Base-by-base conservation (phyloP, 1,140 invertebrate species). In the Diabrotica undecimpunctata region DNA sequence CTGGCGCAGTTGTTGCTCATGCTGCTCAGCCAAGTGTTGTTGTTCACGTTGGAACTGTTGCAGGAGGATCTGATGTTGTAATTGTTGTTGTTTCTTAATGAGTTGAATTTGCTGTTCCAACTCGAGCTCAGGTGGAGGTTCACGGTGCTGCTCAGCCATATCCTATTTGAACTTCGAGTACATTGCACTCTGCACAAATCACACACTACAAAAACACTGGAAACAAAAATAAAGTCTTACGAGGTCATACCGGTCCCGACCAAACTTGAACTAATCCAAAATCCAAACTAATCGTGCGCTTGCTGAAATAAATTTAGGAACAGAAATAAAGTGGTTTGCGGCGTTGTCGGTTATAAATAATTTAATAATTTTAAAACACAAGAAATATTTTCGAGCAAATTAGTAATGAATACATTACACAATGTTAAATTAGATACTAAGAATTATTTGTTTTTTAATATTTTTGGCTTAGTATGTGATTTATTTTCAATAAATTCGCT, bases 41-140 rank as follows among this genome's bases (percentile, higher is more conserved):
- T 88, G 85, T 74, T 90, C 87, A 51, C 84, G 85, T 65, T 89
- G 86, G 75, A 87, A 90, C 72, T 88, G 85, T 72, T 89, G 85
- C 12, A 88, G 74, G 56, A 90, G 79, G 54, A 89, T 82, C 72
- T 89, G 86, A 69, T 90, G 87, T 75, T 90, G 87, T n/a, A 90
- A 74, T 74, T 89, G 86, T 65, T 90, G 88, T 64, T 89, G 86
- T 72, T 90, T 88, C 75, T 90, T 88, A 66, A 90, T 76, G 77
- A 84, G 78, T 65, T 83, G 62, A 63, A 79, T 79, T 62, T 79
- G 78, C 69, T 79, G 78, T 65, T 79, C 78, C 57, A 79, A 72
- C 65, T 78, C 72, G 53, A 76, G 70, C 67, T 79, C 78, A 62
- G 78, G 74, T 62, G 77, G 72, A 25, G 25, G 25, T 61, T 78